Evolutionary conservation across 2,113 vertebrate genomes (phyloP).

Genomic region (Epinephelus cyanopodus): DNA sequence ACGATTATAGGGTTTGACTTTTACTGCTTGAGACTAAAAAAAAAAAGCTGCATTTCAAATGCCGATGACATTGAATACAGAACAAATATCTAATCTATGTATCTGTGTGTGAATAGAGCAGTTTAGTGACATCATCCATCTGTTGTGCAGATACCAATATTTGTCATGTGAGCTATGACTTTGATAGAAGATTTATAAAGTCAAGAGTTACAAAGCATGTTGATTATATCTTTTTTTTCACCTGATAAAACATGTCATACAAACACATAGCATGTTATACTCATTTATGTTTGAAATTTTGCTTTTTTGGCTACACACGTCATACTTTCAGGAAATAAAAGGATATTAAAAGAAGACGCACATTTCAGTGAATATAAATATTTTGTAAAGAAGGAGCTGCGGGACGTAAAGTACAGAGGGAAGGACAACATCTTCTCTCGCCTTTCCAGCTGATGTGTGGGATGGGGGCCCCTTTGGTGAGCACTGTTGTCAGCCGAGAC

Average conservation of each 20-base stretch:
- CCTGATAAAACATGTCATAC: neutral
- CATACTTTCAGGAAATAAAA: neutral
- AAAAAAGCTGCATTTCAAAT: conserved; percentile 5
- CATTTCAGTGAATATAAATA: neutral
- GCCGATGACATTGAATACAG: neutral
- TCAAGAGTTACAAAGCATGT: neutral
- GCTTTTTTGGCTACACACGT: neutral
- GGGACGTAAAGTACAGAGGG: conserved; percentile 31
- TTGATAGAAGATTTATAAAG: neutral
- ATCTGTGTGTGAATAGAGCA: neutral
- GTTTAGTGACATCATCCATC: neutral
- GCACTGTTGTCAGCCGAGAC: conserved; percentile 94
- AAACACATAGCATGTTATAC: neutral
- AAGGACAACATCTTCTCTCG: conserved; percentile 70
- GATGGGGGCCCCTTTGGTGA: conserved; percentile 89
- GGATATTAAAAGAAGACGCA: neutral
- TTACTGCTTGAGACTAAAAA: conserved; percentile 24
- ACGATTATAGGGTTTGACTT: conserved; percentile 43
- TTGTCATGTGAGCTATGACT: neutral
- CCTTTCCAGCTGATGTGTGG: conserved; percentile 81
- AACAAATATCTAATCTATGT: neutral
- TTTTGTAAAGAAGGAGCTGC: conserved; percentile 10
- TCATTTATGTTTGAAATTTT: neutral
- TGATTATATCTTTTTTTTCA: neutral
- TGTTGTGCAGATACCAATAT: conserved; percentile 23